These are phyloP conservation scores for Turritopsis dohrnii DNA, from an alignment of 30 jellyfish, hydroid and myxozoan genomes.

Conservation along the genomic window DNA sequence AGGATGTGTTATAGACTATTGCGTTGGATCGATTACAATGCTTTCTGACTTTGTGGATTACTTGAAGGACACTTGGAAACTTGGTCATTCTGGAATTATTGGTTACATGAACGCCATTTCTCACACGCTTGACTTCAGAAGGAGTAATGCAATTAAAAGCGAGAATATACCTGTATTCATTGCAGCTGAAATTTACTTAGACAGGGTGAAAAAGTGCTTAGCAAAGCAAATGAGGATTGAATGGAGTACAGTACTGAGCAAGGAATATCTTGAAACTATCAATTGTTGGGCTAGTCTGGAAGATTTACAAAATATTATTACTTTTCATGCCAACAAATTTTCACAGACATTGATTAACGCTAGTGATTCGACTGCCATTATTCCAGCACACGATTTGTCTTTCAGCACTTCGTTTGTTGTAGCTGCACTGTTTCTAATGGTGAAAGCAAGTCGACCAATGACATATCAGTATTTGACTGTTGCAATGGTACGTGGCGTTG, in stretches of 20 bases:
- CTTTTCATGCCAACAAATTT: constrained; percentile 23
- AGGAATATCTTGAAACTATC: background rate
- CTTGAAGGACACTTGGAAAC: constrained; percentile 19
- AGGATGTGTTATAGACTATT: constrained; percentile 20
- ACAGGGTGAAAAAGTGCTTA: too few relatives aligned
- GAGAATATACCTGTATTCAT: background rate
- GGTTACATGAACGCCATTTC: constrained; percentile 31
- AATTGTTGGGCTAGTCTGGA: constrained; percentile 30
- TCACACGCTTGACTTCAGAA: constrained; percentile 24
- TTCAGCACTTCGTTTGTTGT: constrained; percentile 32
- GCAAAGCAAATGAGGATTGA: background rate
- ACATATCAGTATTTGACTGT: constrained; percentile 34
- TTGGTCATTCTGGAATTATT: constrained; percentile 32
- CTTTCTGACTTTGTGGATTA: constrained; percentile 27
- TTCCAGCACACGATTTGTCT: constrained; percentile 17
- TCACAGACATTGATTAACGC: background rate
- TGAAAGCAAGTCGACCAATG: constrained; percentile 32
- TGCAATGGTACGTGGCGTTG: constrained; percentile 12
- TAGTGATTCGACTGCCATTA: background rate
- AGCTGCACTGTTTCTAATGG: constrained; percentile 29
- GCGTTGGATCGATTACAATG: constrained; percentile 28
- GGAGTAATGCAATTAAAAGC: constrained; percentile 5
- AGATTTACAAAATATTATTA: constrained; percentile 26
- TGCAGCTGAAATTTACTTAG: constrained; percentile 30
- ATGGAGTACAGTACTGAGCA: constrained; percentile 19